Evolutionary conservation across 1,140 invertebrate species (phyloP).

Genomic region (Pseudobourletiella spinata): DNA sequence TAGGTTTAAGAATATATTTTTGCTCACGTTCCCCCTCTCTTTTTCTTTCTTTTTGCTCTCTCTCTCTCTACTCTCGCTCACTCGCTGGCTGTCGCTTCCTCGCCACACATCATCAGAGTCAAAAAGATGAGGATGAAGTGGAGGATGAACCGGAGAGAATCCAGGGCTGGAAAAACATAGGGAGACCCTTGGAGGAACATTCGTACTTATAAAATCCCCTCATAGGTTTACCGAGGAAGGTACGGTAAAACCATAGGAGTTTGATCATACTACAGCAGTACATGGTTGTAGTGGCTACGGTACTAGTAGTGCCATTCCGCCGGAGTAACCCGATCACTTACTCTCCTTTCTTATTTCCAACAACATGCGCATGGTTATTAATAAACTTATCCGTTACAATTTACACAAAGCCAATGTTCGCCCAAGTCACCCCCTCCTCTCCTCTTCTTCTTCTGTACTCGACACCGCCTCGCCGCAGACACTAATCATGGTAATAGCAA

Average conservation of each 20-base stretch:
- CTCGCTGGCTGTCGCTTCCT: constrained; percentile 4
- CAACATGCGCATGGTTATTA: constrained; percentile 3
- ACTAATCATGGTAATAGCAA: too few species aligned
- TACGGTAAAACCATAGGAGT: too few species aligned
- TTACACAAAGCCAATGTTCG: constrained; percentile 4
- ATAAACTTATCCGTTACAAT: constrained; percentile 16
- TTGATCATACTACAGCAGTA: too few species aligned
- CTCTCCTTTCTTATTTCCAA: background rate
- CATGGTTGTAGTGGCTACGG: too few species aligned
- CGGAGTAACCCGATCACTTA: constrained; percentile 8
- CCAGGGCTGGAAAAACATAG: background rate
- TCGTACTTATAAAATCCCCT: background rate
- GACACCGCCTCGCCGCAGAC: too few species aligned
- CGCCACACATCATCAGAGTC: constrained; percentile 1
- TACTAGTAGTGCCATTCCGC: too few species aligned
- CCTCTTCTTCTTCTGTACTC: background rate
- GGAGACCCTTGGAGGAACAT: background rate
- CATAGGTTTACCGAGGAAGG: too few species aligned
- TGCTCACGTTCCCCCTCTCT: background rate
- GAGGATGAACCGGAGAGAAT: background rate
- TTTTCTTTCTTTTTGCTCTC: background rate
- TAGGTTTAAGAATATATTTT: constrained; percentile 3
- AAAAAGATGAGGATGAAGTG: background rate
- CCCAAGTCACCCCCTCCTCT: background rate
- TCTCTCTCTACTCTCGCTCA: too few species aligned